phyloP scores from a whole-genome alignment of 2,797 vertebrate species.

The Pangasius djambal region DNA sequence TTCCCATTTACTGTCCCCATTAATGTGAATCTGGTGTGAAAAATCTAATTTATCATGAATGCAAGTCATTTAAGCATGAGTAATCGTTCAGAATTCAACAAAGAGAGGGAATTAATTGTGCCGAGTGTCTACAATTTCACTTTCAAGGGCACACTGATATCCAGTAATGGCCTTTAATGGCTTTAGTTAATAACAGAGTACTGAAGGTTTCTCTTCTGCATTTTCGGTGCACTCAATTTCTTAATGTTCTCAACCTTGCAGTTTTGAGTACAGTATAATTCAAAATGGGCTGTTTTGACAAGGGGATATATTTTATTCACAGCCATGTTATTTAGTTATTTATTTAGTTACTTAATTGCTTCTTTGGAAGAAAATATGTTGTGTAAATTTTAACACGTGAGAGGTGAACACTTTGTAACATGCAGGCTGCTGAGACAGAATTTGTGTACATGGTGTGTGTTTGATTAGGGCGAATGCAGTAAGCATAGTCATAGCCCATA shows the following conservation, averaged over 20 bases:
- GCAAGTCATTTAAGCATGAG: conserved; percentile 30
- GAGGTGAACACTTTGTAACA: not conserved
- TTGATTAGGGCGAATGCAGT: not conserved
- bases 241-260: conserved; percentile 15
- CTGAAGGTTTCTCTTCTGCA: not conserved
- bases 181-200: conserved; percentile 34
- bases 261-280: not conserved
- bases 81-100: conserved; percentile 27
- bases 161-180: conserved; percentile 32
- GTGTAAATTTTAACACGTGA: not conserved
- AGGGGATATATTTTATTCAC: not conserved
- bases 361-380: not conserved
- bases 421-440: not conserved
- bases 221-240: not conserved
- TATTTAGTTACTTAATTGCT: no score
- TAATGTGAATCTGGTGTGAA: conserved; percentile 38
- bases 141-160: conserved; percentile 38
- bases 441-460: not conserved
- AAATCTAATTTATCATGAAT: conserved; percentile 24
- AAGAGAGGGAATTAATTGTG: conserved; percentile 26
- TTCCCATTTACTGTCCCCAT: conserved; percentile 18
- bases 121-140: conserved; percentile 13
- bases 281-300: not conserved
- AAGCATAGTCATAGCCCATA: not conserved
- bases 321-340: not conserved